Base-by-base conservation (phyloP, 2,888 invertebrate genomes). In the Diaphora mendica region DNA sequence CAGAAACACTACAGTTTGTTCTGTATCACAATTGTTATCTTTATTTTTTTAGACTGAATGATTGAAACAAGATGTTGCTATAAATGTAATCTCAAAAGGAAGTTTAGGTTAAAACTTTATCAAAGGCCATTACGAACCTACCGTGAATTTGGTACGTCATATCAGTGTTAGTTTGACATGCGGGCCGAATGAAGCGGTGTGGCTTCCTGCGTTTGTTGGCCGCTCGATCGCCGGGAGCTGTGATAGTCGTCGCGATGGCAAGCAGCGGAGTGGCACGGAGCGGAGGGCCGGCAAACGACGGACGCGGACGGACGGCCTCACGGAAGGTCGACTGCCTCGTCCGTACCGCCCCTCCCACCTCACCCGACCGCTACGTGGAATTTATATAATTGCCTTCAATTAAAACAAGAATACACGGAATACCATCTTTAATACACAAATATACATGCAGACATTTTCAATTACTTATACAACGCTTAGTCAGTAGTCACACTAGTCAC, bases 301-400 rank as follows among this genome's bases (percentile, higher is more conserved):
- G 82, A 82, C 85, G 88, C 88, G 90, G 87, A 85, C 88, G 88
- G 88, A 91, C 93, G 95, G 94, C 95, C 95, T 94, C 94, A 92
- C 87, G 93, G 95, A 95, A 95, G 95, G 95, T 95, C 95, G 94
- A 92, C 94, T 86, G 93, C 93, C 93, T 91, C 84, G 80, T 79
- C 85, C 85, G 78, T 86, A 81, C 86, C 83, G 71, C 85, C 73
- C 82, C 81, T 75, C 77, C 77, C 82, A 77, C 79, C 83, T 79
- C 88, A 86, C 83, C 84, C 88, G 86, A 92, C 91, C 92, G 93
- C 94, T 93, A 93, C 92, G 94, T 93, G 94, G 94, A 94, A 96
- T 94, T 94, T 91, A 93, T 93, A 90, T 94, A 95, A 94, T 95
- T 94, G 93, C 91, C 91, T 91, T 91, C 93, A 94, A 94, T 94